A percentile compares a stretch with the other conserved stretches of the same genome.
Evolutionary conservation across 2,888 invertebrate genomes (phyloP).

Genomic region (Cephus rjabovi): DNA sequence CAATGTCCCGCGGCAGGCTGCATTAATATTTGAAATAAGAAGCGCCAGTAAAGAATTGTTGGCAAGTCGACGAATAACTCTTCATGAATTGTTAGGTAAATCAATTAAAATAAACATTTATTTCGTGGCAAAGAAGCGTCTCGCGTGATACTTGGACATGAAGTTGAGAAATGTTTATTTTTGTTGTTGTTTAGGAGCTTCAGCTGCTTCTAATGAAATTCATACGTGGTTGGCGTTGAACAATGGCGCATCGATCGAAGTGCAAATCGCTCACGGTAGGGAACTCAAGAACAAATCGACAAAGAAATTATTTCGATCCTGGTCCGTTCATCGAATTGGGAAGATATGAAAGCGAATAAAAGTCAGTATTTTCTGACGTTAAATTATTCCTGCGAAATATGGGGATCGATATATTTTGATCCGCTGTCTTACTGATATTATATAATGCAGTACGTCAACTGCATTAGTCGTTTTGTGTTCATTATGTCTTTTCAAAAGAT

Average conservation of each 20-base stretch:
- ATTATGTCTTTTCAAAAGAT: background rate
- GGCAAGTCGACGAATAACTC: conserved; percentile 64
- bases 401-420: background rate
- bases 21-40: conserved; percentile 67
- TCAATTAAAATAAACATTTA: background rate
- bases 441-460: background rate
- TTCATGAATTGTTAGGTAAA: conserved; percentile 67
- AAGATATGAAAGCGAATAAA: conserved; percentile 53
- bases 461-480: background rate
- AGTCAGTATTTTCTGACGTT: conserved; percentile 23
- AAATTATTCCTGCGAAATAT: background rate
- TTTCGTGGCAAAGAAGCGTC: background rate
- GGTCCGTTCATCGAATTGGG: conserved; percentile 66
- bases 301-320: conserved; percentile 63
- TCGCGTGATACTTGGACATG: background rate
- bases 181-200: conserved; percentile 39
- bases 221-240: conserved; percentile 64
- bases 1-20: conserved; percentile 65
- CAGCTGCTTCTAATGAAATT: conserved; percentile 59
- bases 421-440: background rate
- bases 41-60: conserved; percentile 67
- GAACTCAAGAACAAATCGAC: conserved; percentile 58
- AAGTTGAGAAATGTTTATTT: conserved; percentile 8
- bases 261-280: conserved; percentile 62
- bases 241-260: conserved; percentile 64